Percentiles rank a stretch among this genome's conserved stretches.
phyloP scores from a whole-genome alignment of 2,888 invertebrate species.

The Platycheirus albimanus region DNA sequence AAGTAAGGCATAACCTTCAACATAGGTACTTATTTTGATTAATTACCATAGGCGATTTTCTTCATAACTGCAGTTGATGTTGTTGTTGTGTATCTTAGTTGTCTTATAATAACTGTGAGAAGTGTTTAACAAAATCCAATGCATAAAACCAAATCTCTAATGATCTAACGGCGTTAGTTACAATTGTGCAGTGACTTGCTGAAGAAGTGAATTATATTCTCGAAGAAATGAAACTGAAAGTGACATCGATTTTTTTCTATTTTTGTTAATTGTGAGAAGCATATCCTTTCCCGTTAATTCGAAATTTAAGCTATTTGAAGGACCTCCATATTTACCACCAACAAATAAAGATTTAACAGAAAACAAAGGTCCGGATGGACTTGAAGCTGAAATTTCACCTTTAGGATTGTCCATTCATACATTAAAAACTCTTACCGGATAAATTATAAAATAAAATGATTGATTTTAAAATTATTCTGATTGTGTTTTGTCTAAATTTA shows the following conservation, averaged over 20 bases:
- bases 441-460: no score
- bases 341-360: background rate
- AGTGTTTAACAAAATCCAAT: no score
- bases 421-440: slow-evolving; percentile 8
- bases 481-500: no score
- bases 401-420: background rate
- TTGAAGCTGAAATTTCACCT: background rate
- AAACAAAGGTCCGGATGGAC: background rate
- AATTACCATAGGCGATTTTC: no score
- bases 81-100: no score
- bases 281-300: background rate
- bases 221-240: no score
- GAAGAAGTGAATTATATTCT: background rate
- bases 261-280: background rate
- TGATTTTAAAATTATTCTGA: no score
- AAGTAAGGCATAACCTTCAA: no score
- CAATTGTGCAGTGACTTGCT: background rate
- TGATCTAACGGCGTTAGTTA: background rate
- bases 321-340: slow-evolving; percentile 2
- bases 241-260: background rate
- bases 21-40: no score
- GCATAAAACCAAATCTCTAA: no score
- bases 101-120: no score
- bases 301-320: background rate
- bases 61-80: no score